Evolutionary conservation across 1,140 invertebrate genomes (phyloP), one percentile per base, ranked within the genome.

Genomic region (Oryctes rhinoceros): DNA sequence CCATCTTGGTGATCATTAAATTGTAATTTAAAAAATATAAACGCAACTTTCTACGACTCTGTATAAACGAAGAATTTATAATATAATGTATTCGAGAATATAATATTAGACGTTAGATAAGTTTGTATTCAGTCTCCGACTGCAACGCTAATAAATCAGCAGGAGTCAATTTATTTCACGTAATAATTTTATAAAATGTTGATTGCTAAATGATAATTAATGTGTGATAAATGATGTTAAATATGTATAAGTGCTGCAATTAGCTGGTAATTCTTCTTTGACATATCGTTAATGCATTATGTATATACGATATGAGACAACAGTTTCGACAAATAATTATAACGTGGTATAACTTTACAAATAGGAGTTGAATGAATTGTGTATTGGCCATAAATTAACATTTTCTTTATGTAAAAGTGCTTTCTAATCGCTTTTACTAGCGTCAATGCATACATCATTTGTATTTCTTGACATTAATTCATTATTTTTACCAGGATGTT

Each of bases 61-160:
- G 7, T 4, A 59, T 59, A 59, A 59, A 59, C 53, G n/a, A n/a
- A 18, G 53, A 59, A 59, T 59, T n/a, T n/a, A n/a, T n/a, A n/a
- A n/a, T n/a, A n/a, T 59, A 59, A 59, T 59, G 15, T n/a, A 59
- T 59, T 10, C 53, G 18, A 59, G 53, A 15, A n/a, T 15, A 15
- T n/a, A 59, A 59, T 18, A 59, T 59, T 59, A 59, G 53, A n/a
- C 53, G 53, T 5, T 5, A 59, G 53, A 59, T 59, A 59, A 59
- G n/a, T 59, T 59, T 18, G n/a, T 59, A 59, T 59, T 59, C 13
- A 59, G 53, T 15, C n/a, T 59, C 48, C n/a, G n/a, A 49, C 18
- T 59, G 53, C 53, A n/a, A 5, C n/a, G 53, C 15, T 59, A 59
- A 59, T 59, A 59, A 59, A 59, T 59, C 15, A 59, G 15, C 53